Evolutionary conservation across 2,888 invertebrate genomes (phyloP).

Genomic region (Mimachlamys varia): DNA sequence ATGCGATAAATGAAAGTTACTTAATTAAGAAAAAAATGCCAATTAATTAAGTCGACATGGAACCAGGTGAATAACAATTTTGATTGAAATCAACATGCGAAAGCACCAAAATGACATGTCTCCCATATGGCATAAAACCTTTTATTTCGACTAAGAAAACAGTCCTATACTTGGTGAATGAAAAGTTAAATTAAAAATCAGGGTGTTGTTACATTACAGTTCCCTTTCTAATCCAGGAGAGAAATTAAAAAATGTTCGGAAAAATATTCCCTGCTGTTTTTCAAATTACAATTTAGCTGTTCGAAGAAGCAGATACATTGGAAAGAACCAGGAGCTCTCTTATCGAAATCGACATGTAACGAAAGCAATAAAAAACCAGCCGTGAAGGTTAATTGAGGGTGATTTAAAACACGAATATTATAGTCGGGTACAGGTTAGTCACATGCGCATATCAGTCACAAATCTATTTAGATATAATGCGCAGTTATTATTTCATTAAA

Average conservation of each 20-base stretch:
- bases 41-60: background rate
- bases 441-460: no score
- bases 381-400: background rate
- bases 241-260: background rate
- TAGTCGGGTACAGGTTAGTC: no score
- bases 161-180: no score
- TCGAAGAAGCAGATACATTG: background rate
- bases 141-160: no score
- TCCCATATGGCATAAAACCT: background rate
- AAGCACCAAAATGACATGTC: background rate
- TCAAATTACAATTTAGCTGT: background rate
- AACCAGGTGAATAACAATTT: background rate
- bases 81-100: background rate
- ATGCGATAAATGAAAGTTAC: background rate
- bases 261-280: background rate
- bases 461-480: no score
- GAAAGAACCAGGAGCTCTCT: background rate
- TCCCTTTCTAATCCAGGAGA: background rate
- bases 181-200: background rate
- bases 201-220: background rate
- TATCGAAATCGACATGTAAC: background rate
- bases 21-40: background rate
- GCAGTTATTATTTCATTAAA: no score
- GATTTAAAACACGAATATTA: no score
- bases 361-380: background rate